Evolutionary conservation across 2,797 vertebrate species (phyloP), one percentile per base, ranked within the genome.

Genomic region (Sphaeramia orbicularis): DNA sequence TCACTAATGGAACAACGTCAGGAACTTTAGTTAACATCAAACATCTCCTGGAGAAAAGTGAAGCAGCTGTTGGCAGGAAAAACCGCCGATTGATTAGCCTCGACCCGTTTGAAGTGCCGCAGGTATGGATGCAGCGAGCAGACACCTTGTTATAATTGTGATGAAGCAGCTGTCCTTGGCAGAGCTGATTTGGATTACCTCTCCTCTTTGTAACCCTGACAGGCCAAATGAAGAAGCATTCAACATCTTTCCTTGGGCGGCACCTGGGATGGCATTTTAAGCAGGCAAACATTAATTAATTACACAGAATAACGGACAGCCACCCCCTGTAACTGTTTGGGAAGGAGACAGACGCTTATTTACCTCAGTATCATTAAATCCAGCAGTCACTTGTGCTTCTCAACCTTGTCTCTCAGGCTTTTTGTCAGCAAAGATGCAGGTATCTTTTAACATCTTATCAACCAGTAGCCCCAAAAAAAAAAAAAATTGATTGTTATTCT

Each of bases 201-300:
- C 74, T 87, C 71, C 83, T 86, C 79, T 91, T 86, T 91, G 88
- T 89, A 84, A 78, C 78, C 69, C 76, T 89, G 90, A 89, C 90
- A 90, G 86, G 61, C 19, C 72, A 85, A 91, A 92, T 91, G 90
- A 93, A 93, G 86, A 92, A 86, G 75, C 84, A 90, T 92, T 80
- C 80, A 54, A 59, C 72, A 54, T 71, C 70, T 80, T 64, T 86
- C 55, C 86, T 76, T 37, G 44, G 79, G 83, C 62, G 14, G 57
- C 71, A 67, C 69, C 83, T 69, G 66, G 60, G 65, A 69, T 64
- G 58, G 63, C 72, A 64, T 81, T 78, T 83, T 50, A 63, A 74
- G 72, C 52, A 68, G 69, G 77, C 81, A 88, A 91, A 89, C 78
- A 86, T 81, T 72, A 87, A 93, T 92, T 90, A 91, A 92, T 91